Evolutionary conservation across 1,140 invertebrate species (phyloP).

Genomic region (Aporrectodea caliginosa): DNA sequence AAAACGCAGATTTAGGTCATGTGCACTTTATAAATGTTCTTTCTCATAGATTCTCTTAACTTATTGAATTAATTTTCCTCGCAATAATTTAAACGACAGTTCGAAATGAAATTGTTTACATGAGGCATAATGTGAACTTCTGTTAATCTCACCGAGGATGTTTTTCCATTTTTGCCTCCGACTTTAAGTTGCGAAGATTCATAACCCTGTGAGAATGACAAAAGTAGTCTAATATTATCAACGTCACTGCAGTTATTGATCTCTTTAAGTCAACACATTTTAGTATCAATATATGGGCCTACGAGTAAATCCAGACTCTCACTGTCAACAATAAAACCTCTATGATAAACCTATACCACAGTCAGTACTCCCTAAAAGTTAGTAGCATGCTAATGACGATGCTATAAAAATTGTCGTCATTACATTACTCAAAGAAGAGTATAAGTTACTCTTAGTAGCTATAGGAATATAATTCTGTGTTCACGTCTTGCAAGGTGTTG

Average conservation of each 20-base stretch:
- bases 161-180: slow-evolving; percentile 98
- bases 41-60: neutral
- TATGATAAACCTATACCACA: neutral
- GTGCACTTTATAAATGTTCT: neutral
- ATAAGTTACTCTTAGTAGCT: too few species aligned
- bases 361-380: too few species aligned
- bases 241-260: neutral
- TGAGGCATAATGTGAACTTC: neutral
- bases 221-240: neutral
- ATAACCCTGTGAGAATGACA: slow-evolving; percentile 53
- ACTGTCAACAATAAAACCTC: neutral
- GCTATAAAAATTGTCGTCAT: too few species aligned
- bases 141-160: slow-evolving; percentile 77
- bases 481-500: too few species aligned
- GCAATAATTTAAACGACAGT: too few species aligned
- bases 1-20: neutral
- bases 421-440: too few species aligned
- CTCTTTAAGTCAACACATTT: neutral
- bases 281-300: neutral
- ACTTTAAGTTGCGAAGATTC: slow-evolving; percentile 94
- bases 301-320: neutral
- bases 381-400: too few species aligned
- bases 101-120: neutral
- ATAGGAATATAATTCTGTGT: too few species aligned
- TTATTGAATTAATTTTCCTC: too few species aligned